Conservation (phyloP, 64 coral and sea anemone species). For the Acropora yongei region DNA sequence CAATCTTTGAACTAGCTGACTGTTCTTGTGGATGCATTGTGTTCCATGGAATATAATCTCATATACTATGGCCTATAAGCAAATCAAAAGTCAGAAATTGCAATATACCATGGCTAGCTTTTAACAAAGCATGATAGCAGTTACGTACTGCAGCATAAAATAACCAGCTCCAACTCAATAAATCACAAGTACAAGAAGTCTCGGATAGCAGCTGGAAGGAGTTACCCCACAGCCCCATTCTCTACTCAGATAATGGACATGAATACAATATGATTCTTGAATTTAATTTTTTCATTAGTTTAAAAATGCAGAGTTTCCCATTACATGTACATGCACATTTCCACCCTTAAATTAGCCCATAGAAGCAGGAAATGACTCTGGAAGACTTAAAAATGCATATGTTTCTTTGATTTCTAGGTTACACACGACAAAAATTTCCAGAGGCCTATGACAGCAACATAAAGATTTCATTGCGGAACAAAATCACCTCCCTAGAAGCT, state of each 20-base stretch:
- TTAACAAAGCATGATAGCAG: background rate
- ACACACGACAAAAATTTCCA: slow-evolving; percentile 32
- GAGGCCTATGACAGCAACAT: background rate
- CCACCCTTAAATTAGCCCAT: background rate
- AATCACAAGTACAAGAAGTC: background rate
- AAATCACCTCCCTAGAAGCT: slow-evolving; percentile 32
- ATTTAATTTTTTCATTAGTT: too few relatives aligned
- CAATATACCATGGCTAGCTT: background rate
- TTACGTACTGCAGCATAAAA: background rate
- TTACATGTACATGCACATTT: background rate
- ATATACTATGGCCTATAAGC: too few relatives aligned
- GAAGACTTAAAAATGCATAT: slow-evolving; percentile 1
- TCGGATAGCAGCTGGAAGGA: background rate
- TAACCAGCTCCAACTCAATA: background rate
- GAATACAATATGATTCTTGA: too few relatives aligned
- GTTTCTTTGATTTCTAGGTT: slow-evolving; percentile 27
- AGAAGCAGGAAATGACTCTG: background rate
- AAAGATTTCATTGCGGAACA: slow-evolving; percentile 13
- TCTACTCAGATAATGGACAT: too few relatives aligned
- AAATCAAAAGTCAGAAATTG: background rate
- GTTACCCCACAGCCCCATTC: background rate
- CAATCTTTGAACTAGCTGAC: too few relatives aligned
- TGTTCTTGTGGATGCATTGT: too few relatives aligned
- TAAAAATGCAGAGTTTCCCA: background rate
- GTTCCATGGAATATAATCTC: too few relatives aligned